Evolutionary conservation across 2,797 vertebrate species (phyloP), one percentile per base, ranked within the genome.

Genomic region (Lagodon rhomboides): DNA sequence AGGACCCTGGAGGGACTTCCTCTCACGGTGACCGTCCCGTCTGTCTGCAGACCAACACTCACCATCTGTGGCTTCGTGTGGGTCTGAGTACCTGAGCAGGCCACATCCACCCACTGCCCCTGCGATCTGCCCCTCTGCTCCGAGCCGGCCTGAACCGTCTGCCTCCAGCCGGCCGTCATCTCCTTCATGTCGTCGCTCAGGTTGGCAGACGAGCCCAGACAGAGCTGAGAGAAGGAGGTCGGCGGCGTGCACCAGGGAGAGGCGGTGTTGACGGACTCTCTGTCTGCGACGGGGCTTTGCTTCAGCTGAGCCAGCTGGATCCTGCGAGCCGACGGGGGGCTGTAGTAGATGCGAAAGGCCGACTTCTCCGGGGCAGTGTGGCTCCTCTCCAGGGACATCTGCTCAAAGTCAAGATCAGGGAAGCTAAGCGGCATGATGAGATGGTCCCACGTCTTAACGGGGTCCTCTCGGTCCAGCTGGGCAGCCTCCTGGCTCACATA

Each of bases 131-230:
- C 80, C 58, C 95, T 95, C 75, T 95, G 90, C 34, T 38, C 34
- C 0, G 96, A 95, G 66, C 95, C 86, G 7, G 93, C 93, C 16
- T 69, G 85, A 73, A 93, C 95, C 54, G 93, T 93, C 89, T 97
- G 96, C 82, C 96, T 95, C 91, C 97, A 96, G 1, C 96, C 93
- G 79, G 97, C 97, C 34, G 97, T 97, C 87, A 98, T 98, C 87
- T 99, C 97, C 93, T 99, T 99, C 97, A 99, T 98, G 91, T 99
- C 98, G 0, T 99, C 98, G 0, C 98, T 99, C 95, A 99, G 95
- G 94, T 99, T 99, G 50, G 96, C 94, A 0, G 97, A 96, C 4
- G 97, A 97, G 80, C 97, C 96, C 62, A 97, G 93, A 77, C 95
- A 96, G 0, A 97, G 80, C 0, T 95, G 94, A 11, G 98, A 97